phyloP scores from a whole-genome alignment of 2,888 invertebrate genomes.

The Dicyrtoma fusca region DNA sequence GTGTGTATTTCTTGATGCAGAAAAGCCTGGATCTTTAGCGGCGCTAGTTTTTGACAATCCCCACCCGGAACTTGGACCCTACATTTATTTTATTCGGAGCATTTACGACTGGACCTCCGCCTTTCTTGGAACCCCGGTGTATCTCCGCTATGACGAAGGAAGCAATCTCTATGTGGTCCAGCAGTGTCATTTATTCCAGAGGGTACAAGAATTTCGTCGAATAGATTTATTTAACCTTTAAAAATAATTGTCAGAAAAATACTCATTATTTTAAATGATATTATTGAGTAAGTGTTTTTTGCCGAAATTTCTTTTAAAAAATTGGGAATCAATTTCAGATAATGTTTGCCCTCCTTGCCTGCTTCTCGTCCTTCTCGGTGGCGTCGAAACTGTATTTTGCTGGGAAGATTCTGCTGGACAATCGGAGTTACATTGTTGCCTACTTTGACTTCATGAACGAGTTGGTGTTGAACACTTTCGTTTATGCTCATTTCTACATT shows the following conservation, averaged over 20 bases:
- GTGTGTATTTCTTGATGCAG: too few relatives aligned
- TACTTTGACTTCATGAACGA: conserved; percentile 27
- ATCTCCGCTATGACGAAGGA: not conserved
- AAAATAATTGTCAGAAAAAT: too few relatives aligned
- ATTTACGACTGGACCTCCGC: not conserved
- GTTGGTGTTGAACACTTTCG: conserved; percentile 8
- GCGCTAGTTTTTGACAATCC: too few relatives aligned
- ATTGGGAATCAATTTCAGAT: not conserved
- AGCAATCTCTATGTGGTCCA: conserved; percentile 7
- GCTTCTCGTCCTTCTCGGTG: not conserved
- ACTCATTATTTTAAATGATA: too few relatives aligned
- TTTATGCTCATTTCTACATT: conserved; percentile 10
- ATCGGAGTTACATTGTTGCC: conserved; percentile 7
- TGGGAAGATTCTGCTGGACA: not conserved
- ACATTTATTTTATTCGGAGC: not conserved
- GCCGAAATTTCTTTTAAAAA: too few relatives aligned
- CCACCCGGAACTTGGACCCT: conserved; percentile 1
- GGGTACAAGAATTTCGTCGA: not conserved
- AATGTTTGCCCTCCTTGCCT: not conserved
- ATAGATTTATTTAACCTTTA: too few relatives aligned
- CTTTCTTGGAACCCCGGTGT: not conserved
- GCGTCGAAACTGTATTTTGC: not conserved
- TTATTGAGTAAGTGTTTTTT: too few relatives aligned
- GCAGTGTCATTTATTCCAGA: not conserved
- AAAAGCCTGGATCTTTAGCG: too few relatives aligned